Evolutionary conservation across 2,797 vertebrate species (phyloP), one percentile per base, ranked within the genome.

Genomic region (Paedocypris micromegethes): DNA sequence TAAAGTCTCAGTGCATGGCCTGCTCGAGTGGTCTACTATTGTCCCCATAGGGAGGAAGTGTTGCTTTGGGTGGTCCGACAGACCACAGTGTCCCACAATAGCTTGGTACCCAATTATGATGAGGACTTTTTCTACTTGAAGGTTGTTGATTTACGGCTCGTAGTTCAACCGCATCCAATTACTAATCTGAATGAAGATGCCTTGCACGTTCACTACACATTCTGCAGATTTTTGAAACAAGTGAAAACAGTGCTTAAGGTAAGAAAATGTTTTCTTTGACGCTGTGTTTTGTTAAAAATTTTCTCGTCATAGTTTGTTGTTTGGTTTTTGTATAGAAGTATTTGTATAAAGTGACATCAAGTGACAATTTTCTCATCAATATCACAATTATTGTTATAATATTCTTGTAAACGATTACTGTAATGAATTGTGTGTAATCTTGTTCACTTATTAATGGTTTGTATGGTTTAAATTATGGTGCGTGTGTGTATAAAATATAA

Each of bases 61-160:
- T 78, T 84, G 81, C 79, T 80, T 88, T 88, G 89, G 89, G 90
- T 88, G 89, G 89, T 88, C 83, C 60, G 44, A 46, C 70, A 70
- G 53, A 62, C 66, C 62, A 64, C 55, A 54, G 49, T 43, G 44
- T 51, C 23, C 54, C 61, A 75, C 73, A 76, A 76, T 73, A 62
- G 65, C 62, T 7, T 50, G 58, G 45, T 66, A 55, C 65, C 66
- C 75, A 80, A 77, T 78, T 70, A 76, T 70, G 72, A 65, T 59
- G 73, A 71, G 84, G 85, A 86, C 84, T 87, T 86, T 84, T 86
- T 86, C 86, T 83, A 86, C 86, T 87, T 83, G 66, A 84, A 78
- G 81, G 83, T 88, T 88, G 84, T 91, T 91, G 89, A 91, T 91
- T 90, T 90, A 89, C 87, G 86, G 87, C 88, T 90, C 82, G 67